Evolutionary conservation across 2,113 vertebrate species (phyloP), one percentile per base, ranked within the genome.

Genomic region (Muntiacus muntjak): DNA sequence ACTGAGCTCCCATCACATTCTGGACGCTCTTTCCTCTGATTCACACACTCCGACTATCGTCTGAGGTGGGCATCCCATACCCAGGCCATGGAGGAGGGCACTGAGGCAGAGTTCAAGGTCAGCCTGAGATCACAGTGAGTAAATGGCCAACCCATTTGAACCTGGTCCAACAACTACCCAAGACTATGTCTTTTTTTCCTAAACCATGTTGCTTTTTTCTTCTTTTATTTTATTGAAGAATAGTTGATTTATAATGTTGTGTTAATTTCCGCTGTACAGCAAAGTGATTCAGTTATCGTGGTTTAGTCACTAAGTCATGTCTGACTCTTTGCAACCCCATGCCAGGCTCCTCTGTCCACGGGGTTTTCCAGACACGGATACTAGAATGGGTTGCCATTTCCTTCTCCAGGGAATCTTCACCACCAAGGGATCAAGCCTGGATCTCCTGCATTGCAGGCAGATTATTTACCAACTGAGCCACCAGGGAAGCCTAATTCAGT

Each of bases 51-150:
- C 3, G 2, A 7, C 43, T 12, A 4, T n/a, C 11, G 13, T 36
- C 64, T 0, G 3, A 60, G 55, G 4, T 6, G 7, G 36, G 40
- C 36, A 2, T 12, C 15, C 4, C 1, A 13, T 9, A 1, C 23
- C 45, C 43, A 1, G 3, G 2, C 5, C 13, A 0, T 13, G 21
- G 45, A 23, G 58, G 17, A 45, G 30, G 25, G 13, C 3, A 0
- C 16, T 0, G 11, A 16, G n/a, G 28, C 83, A 1, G 26, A 23
- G 12, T 15, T 7, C 50, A 3, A 14, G 8, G 3, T 76, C 52
- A 33, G 50, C 33, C 92, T 9, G 14, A n/a, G 50, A 13, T 43
- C 26, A 57, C 33, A 33, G 87, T 1, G 3, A 17, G 12, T 23
- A 33, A n/a, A 13, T 5, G 16, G 15, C 1, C 10, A 64, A 0